A percentile compares a stretch with the other conserved stretches of the same genome.
Conservation (phyloP, 2,888 invertebrate species). For the Protonemura montana region DNA sequence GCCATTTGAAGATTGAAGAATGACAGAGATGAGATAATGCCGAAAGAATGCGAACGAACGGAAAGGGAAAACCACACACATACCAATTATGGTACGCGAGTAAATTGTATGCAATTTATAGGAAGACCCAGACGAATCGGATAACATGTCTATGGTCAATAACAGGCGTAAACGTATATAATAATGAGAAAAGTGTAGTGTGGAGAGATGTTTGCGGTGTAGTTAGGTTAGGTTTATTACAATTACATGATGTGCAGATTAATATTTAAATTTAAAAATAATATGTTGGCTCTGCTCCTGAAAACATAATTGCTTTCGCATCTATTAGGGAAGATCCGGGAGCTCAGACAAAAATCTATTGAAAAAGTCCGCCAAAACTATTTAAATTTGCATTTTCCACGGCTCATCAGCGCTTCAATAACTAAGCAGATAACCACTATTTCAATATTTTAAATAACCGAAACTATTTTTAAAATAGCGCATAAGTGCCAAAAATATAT, state of each 20-base stretch:
- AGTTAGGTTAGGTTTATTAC: too few species aligned
- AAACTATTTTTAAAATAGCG: constrained; percentile 15
- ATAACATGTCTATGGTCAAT: neutral
- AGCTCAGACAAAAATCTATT: neutral
- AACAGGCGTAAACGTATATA: neutral
- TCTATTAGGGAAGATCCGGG: neutral
- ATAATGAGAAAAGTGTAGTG: neutral
- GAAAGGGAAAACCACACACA: constrained; percentile 7
- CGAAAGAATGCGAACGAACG: neutral
- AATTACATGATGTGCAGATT: too few species aligned
- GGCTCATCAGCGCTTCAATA: neutral
- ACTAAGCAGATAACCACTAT: neutral
- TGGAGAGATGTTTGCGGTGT: neutral
- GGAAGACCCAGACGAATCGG: neutral
- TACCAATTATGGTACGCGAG: neutral
- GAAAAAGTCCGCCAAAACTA: neutral
- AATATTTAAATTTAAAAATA: too few species aligned
- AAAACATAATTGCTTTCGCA: too few species aligned
- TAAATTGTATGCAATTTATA: neutral
- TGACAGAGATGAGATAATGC: neutral
- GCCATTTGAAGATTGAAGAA: neutral
- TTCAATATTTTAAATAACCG: neutral
- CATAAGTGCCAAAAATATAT: constrained; percentile 7
- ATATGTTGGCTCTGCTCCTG: too few species aligned
- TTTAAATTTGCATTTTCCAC: neutral